These are phyloP conservation scores for Macaca mulatta DNA, from an alignment of 2,113 vertebrate genomes.

Conservation along the genomic window DNA sequence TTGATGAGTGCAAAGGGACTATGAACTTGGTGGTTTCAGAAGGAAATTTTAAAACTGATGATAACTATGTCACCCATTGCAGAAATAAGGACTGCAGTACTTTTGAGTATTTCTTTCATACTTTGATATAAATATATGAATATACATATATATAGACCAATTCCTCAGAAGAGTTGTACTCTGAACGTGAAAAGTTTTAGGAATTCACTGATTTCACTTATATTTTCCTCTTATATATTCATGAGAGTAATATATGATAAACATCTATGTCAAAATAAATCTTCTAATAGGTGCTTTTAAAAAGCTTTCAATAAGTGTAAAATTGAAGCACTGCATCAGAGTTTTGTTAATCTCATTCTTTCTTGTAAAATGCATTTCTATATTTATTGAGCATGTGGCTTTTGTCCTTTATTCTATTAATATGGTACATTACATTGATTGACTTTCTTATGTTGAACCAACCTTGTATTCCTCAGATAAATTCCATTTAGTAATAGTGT, in stretches of 20 bases:
- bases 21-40: neutral
- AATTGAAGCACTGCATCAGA: neutral
- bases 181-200: neutral
- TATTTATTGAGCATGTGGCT: neutral
- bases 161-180: neutral
- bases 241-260: neutral
- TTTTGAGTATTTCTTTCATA: neutral
- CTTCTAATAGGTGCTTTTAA: neutral
- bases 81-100: neutral
- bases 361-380: neutral
- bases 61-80: too few species aligned
- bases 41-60: neutral
- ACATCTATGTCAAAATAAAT: neutral
- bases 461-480: neutral
- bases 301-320: neutral
- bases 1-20: neutral
- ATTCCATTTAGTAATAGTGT: neutral
- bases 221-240: neutral
- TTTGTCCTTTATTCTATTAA: neutral
- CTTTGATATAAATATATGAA: neutral
- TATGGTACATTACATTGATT: neutral
- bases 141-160: neutral
- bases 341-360: neutral
- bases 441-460: neutral
- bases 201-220: neutral